Conservation (phyloP, 2,888 invertebrate species). For the Phengaris alcon region DNA sequence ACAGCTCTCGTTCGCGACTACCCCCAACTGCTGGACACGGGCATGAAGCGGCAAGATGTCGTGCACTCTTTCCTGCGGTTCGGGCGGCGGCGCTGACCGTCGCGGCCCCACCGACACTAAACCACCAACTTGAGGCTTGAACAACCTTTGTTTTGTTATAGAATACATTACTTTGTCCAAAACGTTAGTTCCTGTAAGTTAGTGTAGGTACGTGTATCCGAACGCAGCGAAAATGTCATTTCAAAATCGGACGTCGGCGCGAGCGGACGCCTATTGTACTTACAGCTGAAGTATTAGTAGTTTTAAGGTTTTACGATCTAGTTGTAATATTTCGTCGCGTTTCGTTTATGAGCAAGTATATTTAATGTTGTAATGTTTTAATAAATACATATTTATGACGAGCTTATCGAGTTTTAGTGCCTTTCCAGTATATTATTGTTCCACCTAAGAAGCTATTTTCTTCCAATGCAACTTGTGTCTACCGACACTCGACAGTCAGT, state of each 20-base stretch:
- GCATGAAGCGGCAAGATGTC: slow-evolving; percentile 91
- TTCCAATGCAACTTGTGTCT: no score
- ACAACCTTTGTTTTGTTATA: slow-evolving; percentile 32
- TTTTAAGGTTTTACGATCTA: slow-evolving; percentile 61
- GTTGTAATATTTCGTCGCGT: slow-evolving; percentile 70
- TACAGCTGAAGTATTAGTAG: slow-evolving; percentile 68
- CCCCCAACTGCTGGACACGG: slow-evolving; percentile 80
- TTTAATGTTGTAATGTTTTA: slow-evolving; percentile 70
- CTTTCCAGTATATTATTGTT: background rate
- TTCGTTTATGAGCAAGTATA: slow-evolving; percentile 66
- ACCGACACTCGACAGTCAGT: no score
- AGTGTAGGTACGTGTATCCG: slow-evolving; percentile 47
- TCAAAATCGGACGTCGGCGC: slow-evolving; percentile 37
- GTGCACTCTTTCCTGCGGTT: slow-evolving; percentile 95
- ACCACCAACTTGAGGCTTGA: slow-evolving; percentile 39
- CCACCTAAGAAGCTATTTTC: no score
- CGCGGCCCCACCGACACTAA: slow-evolving; percentile 37
- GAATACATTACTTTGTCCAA: slow-evolving; percentile 58
- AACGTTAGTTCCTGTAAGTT: slow-evolving; percentile 50
- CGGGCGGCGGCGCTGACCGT: slow-evolving; percentile 86
- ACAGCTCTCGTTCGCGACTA: slow-evolving; percentile 73
- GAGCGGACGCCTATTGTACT: slow-evolving; percentile 54
- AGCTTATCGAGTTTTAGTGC: slow-evolving; percentile 51
- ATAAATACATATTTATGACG: slow-evolving; percentile 76
- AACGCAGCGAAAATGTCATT: slow-evolving; percentile 37